A percentile compares a stretch with the other conserved stretches of the same genome.
phyloP scores from a whole-genome alignment of 2,888 invertebrate species.

The Plebejus anna region DNA sequence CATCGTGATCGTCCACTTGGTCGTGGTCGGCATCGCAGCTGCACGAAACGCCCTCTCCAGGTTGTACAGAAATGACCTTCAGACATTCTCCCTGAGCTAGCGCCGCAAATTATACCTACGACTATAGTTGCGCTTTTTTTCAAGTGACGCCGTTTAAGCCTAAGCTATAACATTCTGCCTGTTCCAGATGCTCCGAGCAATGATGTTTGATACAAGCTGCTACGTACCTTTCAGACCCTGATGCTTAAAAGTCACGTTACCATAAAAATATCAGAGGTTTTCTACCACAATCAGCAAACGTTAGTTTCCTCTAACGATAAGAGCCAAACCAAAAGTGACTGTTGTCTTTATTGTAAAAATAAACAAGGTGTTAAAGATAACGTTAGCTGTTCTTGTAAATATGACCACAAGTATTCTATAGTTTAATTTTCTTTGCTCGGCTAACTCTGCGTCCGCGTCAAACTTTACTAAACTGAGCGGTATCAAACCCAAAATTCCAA shows the following conservation, averaged over 20 bases:
- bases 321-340: background rate
- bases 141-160: background rate
- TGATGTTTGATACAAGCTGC: background rate
- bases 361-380: too few species aligned
- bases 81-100: slow-evolving; percentile 34
- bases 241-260: background rate
- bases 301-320: background rate
- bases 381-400: background rate
- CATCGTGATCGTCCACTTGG: slow-evolving; percentile 80
- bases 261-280: background rate
- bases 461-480: background rate
- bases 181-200: background rate
- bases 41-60: slow-evolving; percentile 60
- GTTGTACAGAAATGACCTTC: slow-evolving; percentile 42
- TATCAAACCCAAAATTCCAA: background rate
- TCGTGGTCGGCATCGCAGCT: slow-evolving; percentile 77
- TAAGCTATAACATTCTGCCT: slow-evolving; percentile 1
- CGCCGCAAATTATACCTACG: background rate
- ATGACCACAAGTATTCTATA: background rate
- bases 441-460: background rate
- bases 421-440: background rate
- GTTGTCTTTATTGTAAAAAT: too few species aligned
- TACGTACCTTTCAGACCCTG: background rate
- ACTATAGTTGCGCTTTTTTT: background rate
- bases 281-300: background rate